Base-by-base conservation (phyloP, 2,113 vertebrate genomes). In the Sylvicapra grimmia region DNA sequence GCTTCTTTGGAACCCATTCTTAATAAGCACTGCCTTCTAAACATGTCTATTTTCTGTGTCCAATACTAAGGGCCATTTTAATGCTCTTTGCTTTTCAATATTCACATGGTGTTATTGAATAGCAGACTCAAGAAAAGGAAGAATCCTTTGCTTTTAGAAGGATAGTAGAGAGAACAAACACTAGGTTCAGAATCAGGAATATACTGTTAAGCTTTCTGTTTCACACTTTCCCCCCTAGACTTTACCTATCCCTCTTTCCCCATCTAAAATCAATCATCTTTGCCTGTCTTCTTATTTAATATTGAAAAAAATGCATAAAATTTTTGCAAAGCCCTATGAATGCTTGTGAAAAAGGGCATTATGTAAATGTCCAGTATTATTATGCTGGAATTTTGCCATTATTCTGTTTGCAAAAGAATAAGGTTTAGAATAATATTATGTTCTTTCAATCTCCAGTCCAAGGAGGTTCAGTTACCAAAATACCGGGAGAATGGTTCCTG, bases 351-450 rank as follows among this genome's bases (percentile, higher is more conserved):
- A 95, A 96, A 44, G 65, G 68, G 54, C 87, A 96, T 97, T 97
- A 95, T 97, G 96, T 96, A 98, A 97, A 97, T 96, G 12, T 89
- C 49, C 58, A 87, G 29, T 82, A 89, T 97, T 95, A 89, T 96
- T 97, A 96, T 97, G 93, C 93, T 98, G 89, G 94, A 96, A 87
- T 94, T 96, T 96, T 97, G 96, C 96, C 96, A 96, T 97, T 80
- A 88, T 61, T 40, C 95, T 95, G 79, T 94, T 94, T 97, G 95
- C 87, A 96, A 92, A 98, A 84, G 44, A 96, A 82, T 97, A 90
- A 83, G 8, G 88, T 91, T 96, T 96, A 96, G 89, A 91, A 96
- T 96, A 96, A 96, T 83, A 97, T 94, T 90, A 93, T 61, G 79
- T 96, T 79, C 86, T 96, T 95, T 92, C 58, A 95, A 58, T 59